These are phyloP conservation scores for Amphimedon queenslandica DNA, from an alignment of 37 sponge, comb jelly and placozoan species.

Conservation along the genomic window DNA sequence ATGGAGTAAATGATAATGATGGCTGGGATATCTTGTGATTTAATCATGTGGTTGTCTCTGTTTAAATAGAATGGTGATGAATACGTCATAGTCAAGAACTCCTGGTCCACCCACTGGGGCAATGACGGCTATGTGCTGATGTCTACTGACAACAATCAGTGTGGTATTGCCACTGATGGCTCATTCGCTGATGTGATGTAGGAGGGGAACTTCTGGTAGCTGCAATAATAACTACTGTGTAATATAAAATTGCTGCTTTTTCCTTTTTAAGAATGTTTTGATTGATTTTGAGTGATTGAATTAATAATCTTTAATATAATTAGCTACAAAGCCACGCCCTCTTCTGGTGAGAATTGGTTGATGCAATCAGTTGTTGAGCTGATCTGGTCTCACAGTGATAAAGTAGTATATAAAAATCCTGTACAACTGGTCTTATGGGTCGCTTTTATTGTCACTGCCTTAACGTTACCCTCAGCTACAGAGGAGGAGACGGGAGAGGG, in stretches of 20 bases:
- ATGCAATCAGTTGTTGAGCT: no score
- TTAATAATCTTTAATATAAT: background rate
- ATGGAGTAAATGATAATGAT: no score
- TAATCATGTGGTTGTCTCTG: background rate
- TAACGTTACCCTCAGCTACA: conserved; percentile 41
- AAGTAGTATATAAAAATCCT: no score
- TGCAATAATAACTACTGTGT: no score
- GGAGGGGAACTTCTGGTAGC: no score
- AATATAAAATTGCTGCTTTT: no score
- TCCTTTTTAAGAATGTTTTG: no score
- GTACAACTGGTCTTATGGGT: conserved; percentile 22
- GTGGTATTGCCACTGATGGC: conserved; percentile 95
- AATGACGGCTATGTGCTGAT: conserved; percentile 90
- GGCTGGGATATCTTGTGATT: no score
- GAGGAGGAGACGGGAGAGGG: background rate
- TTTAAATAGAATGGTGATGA: conserved; percentile 21
- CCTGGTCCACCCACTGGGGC: conserved; percentile 99
- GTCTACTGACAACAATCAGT: conserved; percentile 90
- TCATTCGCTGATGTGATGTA: conserved; percentile 61
- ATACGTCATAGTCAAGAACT: conserved; percentile 91
- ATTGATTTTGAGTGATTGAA: background rate
- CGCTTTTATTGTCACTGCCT: conserved; percentile 50
- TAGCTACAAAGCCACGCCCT: background rate
- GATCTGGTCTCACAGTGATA: no score
- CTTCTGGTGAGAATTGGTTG: background rate